phyloP scores from a whole-genome alignment of 2,888 invertebrate species.

The Leucoma salicis region DNA sequence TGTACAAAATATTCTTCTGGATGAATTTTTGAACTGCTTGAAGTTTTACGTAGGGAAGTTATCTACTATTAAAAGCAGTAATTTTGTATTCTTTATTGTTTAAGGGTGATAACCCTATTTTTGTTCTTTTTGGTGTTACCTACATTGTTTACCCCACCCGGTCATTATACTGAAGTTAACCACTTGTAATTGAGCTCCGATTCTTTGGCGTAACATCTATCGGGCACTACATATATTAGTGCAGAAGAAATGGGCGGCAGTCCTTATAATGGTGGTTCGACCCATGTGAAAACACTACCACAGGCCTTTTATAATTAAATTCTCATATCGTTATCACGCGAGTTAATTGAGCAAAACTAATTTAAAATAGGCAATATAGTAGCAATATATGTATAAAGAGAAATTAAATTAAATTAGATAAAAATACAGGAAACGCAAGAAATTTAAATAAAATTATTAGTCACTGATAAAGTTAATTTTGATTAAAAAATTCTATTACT shows the following conservation, averaged over 20 bases:
- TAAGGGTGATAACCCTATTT: too few species aligned
- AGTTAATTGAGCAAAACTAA: neutral
- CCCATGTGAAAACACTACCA: constrained; percentile 38
- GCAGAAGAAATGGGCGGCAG: constrained; percentile 52
- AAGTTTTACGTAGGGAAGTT: too few species aligned
- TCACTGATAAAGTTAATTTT: too few species aligned
- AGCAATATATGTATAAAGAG: too few species aligned
- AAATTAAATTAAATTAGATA: too few species aligned
- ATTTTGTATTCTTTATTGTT: too few species aligned
- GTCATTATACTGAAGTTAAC: constrained; percentile 39
- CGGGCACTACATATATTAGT: constrained; percentile 43
- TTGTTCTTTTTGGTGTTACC: constrained; percentile 25
- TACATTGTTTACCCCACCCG: constrained; percentile 34
- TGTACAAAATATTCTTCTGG: too few species aligned
- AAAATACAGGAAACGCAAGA: too few species aligned
- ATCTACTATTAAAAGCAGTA: too few species aligned
- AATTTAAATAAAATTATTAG: too few species aligned
- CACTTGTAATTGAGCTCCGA: constrained; percentile 43
- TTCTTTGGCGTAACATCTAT: constrained; percentile 32
- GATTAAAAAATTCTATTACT: too few species aligned
- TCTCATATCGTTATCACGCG: constrained; percentile 23
- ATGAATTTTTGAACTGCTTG: too few species aligned
- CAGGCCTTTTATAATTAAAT: constrained; percentile 12
- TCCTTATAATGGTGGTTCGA: constrained; percentile 55
- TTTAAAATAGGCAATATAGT: neutral